Percentiles rank a stretch among this genome's conserved stretches.
These are phyloP conservation scores for Spinibarbus caldwelli DNA, from an alignment of 2,797 vertebrate genomes.

Conservation along the genomic window DNA sequence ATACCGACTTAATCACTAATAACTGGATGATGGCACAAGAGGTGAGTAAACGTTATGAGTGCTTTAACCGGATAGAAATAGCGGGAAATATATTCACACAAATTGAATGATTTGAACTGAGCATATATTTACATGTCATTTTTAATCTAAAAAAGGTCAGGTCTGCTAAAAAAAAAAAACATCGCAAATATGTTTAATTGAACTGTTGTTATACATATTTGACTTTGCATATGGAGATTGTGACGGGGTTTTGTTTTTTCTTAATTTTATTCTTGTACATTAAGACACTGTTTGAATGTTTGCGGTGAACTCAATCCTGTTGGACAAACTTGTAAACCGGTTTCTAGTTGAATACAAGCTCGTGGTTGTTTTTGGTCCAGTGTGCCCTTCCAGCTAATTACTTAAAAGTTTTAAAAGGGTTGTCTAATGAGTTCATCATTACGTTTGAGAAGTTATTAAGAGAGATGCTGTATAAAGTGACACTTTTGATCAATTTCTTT, in stretches of 20 bases:
- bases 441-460: not conserved
- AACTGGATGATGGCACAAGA: not conserved
- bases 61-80: not conserved
- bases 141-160: not conserved
- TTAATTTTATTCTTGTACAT: not conserved
- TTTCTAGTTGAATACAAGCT: not conserved
- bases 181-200: not conserved
- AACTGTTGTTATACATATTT: too few species aligned
- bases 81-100: not conserved
- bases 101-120: not conserved
- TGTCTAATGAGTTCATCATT: not conserved
- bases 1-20: not conserved
- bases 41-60: not conserved
- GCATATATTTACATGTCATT: not conserved
- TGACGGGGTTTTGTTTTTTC: not conserved
- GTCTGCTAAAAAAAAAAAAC: too few species aligned
- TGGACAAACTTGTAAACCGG: not conserved
- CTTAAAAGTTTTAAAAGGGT: slow-evolving; percentile 21
- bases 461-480: not conserved
- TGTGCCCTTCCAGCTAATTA: not conserved
- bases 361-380: too few species aligned
- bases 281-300: not conserved
- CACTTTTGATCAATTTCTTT: not conserved
- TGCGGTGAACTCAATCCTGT: not conserved
- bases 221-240: not conserved